These are phyloP conservation scores for Syngnathus rostellatus DNA, from an alignment of 2,797 vertebrate genomes.

Conservation along the genomic window DNA sequence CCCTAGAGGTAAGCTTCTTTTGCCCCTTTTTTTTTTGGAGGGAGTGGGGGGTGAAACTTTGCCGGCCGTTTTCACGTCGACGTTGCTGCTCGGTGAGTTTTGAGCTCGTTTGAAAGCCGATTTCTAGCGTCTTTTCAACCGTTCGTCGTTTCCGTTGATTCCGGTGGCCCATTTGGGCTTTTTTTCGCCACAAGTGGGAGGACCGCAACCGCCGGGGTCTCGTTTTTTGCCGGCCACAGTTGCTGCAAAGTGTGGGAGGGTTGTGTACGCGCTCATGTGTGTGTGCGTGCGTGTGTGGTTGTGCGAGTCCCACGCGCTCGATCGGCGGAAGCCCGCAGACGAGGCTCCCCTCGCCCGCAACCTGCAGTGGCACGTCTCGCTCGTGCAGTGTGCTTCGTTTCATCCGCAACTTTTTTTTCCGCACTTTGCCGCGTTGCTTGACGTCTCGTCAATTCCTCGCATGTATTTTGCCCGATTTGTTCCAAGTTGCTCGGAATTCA, in stretches of 20 bases:
- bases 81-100: neutral
- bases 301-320: conserved; percentile 7
- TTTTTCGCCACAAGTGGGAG: conserved; percentile 38
- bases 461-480: neutral
- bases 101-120: neutral
- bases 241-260: neutral
- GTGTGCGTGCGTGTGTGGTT: neutral
- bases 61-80: neutral
- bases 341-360: conserved; percentile 24
- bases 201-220: neutral
- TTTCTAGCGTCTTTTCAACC: conserved; percentile 1
- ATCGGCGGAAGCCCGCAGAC: conserved; percentile 23
- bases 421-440: neutral
- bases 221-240: neutral
- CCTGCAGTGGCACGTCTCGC: conserved; percentile 17
- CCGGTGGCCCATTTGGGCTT: neutral
- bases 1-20: conserved; percentile 30
- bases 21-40: neutral
- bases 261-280: too few species aligned
- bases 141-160: neutral
- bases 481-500: conserved; percentile 6
- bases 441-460: neutral
- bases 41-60: neutral
- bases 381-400: conserved; percentile 18
- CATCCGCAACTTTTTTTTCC: conserved; percentile 1